Evolutionary conservation across 2,797 vertebrate genomes (phyloP), one percentile per base, ranked within the genome.

Genomic region (Morus bassanus): DNA sequence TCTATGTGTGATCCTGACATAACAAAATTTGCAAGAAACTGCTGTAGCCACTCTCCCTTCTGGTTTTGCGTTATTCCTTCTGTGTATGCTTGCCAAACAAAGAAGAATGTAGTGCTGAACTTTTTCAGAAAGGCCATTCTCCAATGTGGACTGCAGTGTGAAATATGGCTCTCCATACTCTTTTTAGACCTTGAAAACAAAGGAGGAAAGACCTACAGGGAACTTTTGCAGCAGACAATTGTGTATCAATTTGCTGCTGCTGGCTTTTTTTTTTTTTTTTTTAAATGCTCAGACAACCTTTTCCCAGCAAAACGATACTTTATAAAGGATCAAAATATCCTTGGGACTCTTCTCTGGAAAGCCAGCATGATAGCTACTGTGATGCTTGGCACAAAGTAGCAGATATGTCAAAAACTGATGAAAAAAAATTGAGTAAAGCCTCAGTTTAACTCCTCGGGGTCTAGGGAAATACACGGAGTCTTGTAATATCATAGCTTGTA

Each of bases 101-200:
- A 85, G 54, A 95, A 80, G 60, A 91, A 85, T n/a, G 21, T 33
- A 57, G 13, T 28, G 48, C 51, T 63, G 33, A 77, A 51, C 54
- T 60, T 84, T 21, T 91, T 64, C 35, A 88, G 41, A 91, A 85
- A 90, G n/a, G 31, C 39, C 54, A 67, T 84, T 91, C 73, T 88
- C 57, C 72, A 89, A 0, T 45, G 53, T 37, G 64, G 45, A 92
- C 59, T 85, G n/a, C 61, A 77, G 46, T 11, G 21, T 85, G 56
- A 94, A 93, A 91, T 64, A 61, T 2, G 18, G 72, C 28, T 91
- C 27, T 85, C 53, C 1, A 0, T 27, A 79, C 37, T 53, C 25
- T 45, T 85, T 80, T 78, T 60, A 92, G 78, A 43, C 57, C 68
- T 70, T 83, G 79, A 85, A 92, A 94, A 96, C 60, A 92, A 87